Evolutionary conservation across 2,113 vertebrate genomes (phyloP), one percentile per base, ranked within the genome.

Genomic region (Epinephelus lanceolatus): DNA sequence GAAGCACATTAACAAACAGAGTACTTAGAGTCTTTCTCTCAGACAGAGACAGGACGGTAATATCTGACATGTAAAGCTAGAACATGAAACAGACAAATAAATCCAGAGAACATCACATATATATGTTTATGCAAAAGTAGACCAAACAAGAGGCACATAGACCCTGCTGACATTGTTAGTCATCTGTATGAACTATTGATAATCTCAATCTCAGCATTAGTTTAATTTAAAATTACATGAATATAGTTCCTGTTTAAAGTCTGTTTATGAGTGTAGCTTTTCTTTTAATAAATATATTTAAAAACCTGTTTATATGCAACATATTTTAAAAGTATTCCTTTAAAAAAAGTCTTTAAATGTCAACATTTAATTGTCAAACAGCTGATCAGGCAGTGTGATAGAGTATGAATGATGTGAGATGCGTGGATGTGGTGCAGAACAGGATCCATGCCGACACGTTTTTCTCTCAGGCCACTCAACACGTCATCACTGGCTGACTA

Each of bases 341-440:
- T 30, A 21, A 33, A 6, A 6, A 61, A 37, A 49, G 69, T 80
- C 17, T 74, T 86, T 74, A 62, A 81, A 74, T 76, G 60, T 63
- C 68, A 74, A 23, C 66, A 30, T 23, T 74, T 61, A 3, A 18
- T 27, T 85, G 37, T 63, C 61, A 59, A 56, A 78, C 51, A 77
- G 69, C 78, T 80, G 80, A 78, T 73, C 63, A 56, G 75, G 55
- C 60, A 55, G 57, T 80, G 78, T 84, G 78, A 42, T 67, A n/a
- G 85, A 89, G 66, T 80, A 88, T 93, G 93, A 87, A 92, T 92
- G 91, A 83, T 66, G 78, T 90, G 85, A 77, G 84, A 94, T 91
- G 93, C 51, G 80, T 93, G 91, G 82, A 82, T 87, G 93, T 72
- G 79, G 85, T 80, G 83, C 70, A 55, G 81, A 72, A 81, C 79